phyloP scores from a whole-genome alignment of 2,113 vertebrate genomes.

The Odocoileus hemionus region DNA sequence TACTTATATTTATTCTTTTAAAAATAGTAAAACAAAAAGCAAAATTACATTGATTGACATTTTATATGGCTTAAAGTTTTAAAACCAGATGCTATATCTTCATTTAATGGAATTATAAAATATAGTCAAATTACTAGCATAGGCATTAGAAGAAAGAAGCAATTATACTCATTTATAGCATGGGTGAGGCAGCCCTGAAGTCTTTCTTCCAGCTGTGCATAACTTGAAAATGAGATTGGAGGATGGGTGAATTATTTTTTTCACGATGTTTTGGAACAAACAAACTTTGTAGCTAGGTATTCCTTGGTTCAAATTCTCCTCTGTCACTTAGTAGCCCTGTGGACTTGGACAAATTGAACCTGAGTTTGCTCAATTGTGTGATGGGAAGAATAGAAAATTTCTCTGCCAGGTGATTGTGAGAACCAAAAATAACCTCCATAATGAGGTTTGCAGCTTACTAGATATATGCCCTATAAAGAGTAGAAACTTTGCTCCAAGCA shows the following conservation, averaged over 20 bases:
- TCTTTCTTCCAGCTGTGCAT: not conserved
- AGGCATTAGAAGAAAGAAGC: not conserved
- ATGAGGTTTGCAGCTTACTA: not conserved
- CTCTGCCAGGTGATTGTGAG: not conserved
- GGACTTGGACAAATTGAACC: not conserved
- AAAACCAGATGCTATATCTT: not conserved
- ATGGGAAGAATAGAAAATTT: not conserved
- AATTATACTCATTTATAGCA: not conserved
- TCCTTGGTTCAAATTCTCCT: not conserved
- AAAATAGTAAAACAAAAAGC: not conserved
- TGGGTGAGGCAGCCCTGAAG: not conserved
- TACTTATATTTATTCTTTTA: not conserved
- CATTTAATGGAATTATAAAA: not conserved
- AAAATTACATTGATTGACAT: not conserved
- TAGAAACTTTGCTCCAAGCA: not conserved
- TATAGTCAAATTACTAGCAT: not conserved
- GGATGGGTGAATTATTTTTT: not conserved
- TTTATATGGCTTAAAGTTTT: not conserved
- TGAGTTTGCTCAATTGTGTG: not conserved
- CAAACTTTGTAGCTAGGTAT: not conserved
- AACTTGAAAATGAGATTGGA: not conserved
- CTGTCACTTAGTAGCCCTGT: not conserved
- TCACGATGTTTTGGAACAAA: not conserved
- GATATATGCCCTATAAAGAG: not conserved
- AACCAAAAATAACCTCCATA: not conserved